Percentiles rank a stretch among this genome's conserved stretches.
These are phyloP conservation scores for Ptychoptera albimana DNA, from an alignment of 2,888 invertebrate species.

Conservation along the genomic window DNA sequence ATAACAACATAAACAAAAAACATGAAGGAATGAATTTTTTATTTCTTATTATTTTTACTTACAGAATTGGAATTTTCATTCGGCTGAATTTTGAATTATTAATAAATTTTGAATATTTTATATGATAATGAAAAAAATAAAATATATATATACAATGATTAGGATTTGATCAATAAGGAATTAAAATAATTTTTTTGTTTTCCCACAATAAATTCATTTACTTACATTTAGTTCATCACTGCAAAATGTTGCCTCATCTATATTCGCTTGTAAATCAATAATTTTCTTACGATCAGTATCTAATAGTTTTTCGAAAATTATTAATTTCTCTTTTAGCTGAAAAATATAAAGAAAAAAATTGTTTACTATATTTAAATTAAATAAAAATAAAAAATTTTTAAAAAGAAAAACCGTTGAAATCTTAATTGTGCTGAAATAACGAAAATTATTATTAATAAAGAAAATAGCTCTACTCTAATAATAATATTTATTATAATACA, in stretches of 20 bases:
- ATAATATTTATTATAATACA: no score
- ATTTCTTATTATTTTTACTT: no score
- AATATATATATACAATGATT: neutral
- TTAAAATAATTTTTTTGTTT: neutral
- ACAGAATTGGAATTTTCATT: neutral
- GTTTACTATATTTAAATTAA: constrained; percentile 1
- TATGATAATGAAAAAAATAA: neutral
- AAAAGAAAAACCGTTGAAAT: no score
- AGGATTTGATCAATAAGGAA: neutral
- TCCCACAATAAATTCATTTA: constrained; percentile 8
- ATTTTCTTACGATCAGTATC: constrained; percentile 67
- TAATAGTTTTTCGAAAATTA: constrained; percentile 42
- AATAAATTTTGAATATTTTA: neutral
- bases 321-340: constrained; percentile 39
- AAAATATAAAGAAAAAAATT: constrained; percentile 10
- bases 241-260: constrained; percentile 81
- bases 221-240: constrained; percentile 78
- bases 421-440: constrained; percentile 8
- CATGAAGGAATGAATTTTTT: neutral
- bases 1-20: neutral
- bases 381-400: constrained; percentile 5
- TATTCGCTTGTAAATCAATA: constrained; percentile 79
- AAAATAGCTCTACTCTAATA: no score
- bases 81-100: neutral
- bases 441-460: constrained; percentile 8